Evolutionary conservation across 2,888 invertebrate species (phyloP).

Genomic region (Eilema depressum): DNA sequence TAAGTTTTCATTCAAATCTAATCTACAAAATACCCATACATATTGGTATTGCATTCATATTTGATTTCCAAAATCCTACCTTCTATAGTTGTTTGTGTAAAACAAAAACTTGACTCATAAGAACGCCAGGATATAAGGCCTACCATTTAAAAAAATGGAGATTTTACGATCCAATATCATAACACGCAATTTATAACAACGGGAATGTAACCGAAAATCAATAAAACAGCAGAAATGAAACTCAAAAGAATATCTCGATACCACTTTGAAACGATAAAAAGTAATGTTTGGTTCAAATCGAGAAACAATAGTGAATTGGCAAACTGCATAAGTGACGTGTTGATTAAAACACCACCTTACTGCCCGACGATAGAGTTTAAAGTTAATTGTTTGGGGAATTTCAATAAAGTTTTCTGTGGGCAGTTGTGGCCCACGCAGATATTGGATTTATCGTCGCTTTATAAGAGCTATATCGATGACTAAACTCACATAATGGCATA

Average conservation of each 20-base stretch:
- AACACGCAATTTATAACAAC: slow-evolving; percentile 50
- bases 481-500: slow-evolving; percentile 38
- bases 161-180: slow-evolving; percentile 37
- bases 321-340: slow-evolving; percentile 47
- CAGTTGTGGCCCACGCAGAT: slow-evolving; percentile 54
- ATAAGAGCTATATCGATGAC: slow-evolving; percentile 50
- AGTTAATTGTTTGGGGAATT: slow-evolving; percentile 21
- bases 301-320: slow-evolving; percentile 72
- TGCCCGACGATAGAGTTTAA: background rate
- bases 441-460: slow-evolving; percentile 56
- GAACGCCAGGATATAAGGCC: slow-evolving; percentile 17
- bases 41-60: no score
- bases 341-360: slow-evolving; percentile 26
- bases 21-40: no score
- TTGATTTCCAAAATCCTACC: no score
- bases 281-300: slow-evolving; percentile 73
- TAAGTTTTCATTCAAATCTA: no score
- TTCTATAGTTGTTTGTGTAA: no score
- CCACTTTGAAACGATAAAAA: slow-evolving; percentile 72
- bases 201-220: slow-evolving; percentile 57
- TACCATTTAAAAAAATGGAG: slow-evolving; percentile 30
- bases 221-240: slow-evolving; percentile 57
- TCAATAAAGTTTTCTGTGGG: slow-evolving; percentile 52
- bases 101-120: slow-evolving; percentile 39
- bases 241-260: slow-evolving; percentile 70